Conservation (phyloP, 2,113 vertebrate species). For the Andinoacara biseriatus region DNA sequence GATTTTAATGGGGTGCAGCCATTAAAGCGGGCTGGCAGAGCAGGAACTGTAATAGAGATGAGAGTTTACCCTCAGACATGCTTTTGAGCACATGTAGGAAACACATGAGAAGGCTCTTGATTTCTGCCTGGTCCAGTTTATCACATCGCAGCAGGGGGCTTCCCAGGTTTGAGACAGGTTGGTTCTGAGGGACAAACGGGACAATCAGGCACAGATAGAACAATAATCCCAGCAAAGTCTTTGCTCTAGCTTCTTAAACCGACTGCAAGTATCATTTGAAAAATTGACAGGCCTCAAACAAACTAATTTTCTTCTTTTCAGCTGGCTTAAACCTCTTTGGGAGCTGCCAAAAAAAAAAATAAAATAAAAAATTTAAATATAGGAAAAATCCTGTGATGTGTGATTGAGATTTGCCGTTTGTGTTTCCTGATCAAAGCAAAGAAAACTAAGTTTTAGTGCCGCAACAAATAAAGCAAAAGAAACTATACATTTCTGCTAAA, state of each 20-base stretch:
- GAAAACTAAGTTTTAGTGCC: background rate
- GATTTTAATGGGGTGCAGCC: background rate
- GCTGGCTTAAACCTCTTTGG: background rate
- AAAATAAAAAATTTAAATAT: background rate
- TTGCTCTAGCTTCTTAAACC: background rate
- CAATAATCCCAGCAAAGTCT: background rate
- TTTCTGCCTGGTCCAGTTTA: slow-evolving; percentile 96
- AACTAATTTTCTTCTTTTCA: background rate
- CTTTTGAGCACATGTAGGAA: slow-evolving; percentile 96
- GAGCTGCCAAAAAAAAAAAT: too few species aligned
- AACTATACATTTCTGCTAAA: background rate
- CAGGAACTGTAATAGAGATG: background rate
- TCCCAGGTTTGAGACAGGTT: slow-evolving; percentile 84
- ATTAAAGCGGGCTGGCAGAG: background rate
- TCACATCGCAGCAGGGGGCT: slow-evolving; percentile 90
- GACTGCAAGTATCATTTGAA: background rate
- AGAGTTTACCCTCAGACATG: slow-evolving; percentile 95
- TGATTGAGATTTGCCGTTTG: background rate
- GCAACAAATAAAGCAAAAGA: background rate
- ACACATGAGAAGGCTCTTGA: slow-evolving; percentile 96
- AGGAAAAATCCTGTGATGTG: background rate
- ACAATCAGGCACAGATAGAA: slow-evolving; percentile 8
- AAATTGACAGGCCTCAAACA: background rate
- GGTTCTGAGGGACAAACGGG: slow-evolving; percentile 79
- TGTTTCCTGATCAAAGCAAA: background rate